A percentile compares a stretch with the other conserved stretches of the same genome.
phyloP scores from a whole-genome alignment of 1,140 invertebrate species.

The Leptinotarsa defecta region DNA sequence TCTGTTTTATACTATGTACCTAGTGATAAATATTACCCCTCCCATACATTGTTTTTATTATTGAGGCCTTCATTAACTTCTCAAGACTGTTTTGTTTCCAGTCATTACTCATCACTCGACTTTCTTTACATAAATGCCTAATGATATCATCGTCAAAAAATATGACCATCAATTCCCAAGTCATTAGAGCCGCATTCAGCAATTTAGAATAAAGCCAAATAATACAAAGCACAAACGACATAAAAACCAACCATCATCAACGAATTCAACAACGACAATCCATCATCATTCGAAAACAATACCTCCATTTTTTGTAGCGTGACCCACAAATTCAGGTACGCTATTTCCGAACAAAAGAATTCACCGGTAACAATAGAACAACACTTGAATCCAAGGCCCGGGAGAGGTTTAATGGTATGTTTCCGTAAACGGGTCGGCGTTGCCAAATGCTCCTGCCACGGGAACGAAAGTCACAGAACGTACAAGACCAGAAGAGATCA shows the following conservation, averaged over 20 bases:
- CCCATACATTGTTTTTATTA: too few relatives aligned
- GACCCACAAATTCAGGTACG: conserved; percentile 23
- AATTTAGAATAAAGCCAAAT: conserved; percentile 1
- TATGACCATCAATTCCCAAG: not conserved
- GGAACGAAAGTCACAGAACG: too few relatives aligned
- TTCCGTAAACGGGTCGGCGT: not conserved
- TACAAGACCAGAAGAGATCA: too few relatives aligned
- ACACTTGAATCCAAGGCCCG: conserved; percentile 1
- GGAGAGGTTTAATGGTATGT: not conserved
- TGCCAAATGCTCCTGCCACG: not conserved
- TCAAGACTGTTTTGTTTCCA: too few relatives aligned
- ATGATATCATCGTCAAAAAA: not conserved
- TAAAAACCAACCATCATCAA: conserved; percentile 2
- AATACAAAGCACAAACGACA: conserved; percentile 2
- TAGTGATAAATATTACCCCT: too few relatives aligned
- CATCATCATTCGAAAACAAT: conserved; percentile 19
- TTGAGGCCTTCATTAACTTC: too few relatives aligned
- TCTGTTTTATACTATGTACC: too few relatives aligned
- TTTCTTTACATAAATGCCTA: too few relatives aligned
- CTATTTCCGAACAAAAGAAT: conserved; percentile 12
- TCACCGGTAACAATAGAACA: conserved; percentile 3
- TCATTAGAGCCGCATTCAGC: not conserved
- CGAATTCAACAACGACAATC: conserved; percentile 15
- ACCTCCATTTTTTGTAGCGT: conserved; percentile 13
- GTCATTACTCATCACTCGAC: too few relatives aligned